Percentiles rank a stretch among this genome's conserved stretches.
phyloP scores from a whole-genome alignment of 1,140 invertebrate species.

The Neomicropteryx cornuta region DNA sequence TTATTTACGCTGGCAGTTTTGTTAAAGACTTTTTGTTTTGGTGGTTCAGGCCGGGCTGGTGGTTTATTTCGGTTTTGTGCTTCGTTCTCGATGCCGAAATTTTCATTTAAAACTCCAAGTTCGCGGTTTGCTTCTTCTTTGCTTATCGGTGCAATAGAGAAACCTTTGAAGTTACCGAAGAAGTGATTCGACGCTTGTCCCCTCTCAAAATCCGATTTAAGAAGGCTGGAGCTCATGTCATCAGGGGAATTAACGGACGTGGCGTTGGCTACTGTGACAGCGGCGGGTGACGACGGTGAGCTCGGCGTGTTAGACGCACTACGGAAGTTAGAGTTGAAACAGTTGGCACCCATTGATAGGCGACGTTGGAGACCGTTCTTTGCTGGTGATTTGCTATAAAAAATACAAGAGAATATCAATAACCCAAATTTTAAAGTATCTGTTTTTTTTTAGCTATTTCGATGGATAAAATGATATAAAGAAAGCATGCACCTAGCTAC shows the following conservation, averaged over 20 bases:
- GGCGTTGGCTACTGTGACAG: slow-evolving; percentile 39
- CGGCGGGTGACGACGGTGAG: slow-evolving; percentile 35
- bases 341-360: slow-evolving; percentile 31
- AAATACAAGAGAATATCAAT: slow-evolving; percentile 7
- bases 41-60: no score
- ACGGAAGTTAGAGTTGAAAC: slow-evolving; percentile 33
- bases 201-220: slow-evolving; percentile 38
- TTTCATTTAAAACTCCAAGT: slow-evolving; percentile 13
- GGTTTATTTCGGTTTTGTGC: slow-evolving; percentile 6
- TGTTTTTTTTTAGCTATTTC: no score
- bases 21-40: no score
- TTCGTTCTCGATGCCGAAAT: slow-evolving; percentile 14
- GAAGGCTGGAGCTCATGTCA: slow-evolving; percentile 47
- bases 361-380: slow-evolving; percentile 31
- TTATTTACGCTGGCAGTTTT: no score
- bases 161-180: slow-evolving; percentile 78
- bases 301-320: slow-evolving; percentile 15
- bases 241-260: slow-evolving; percentile 44
- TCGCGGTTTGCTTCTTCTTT: slow-evolving; percentile 31
- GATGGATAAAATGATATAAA: no score
- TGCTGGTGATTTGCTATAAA: slow-evolving; percentile 30
- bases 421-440: no score
- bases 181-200: slow-evolving; percentile 46
- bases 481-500: no score
- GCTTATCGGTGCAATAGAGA: slow-evolving; percentile 58